Evolutionary conservation across 2,888 invertebrate species (phyloP).

Genomic region (Alcis repandata): DNA sequence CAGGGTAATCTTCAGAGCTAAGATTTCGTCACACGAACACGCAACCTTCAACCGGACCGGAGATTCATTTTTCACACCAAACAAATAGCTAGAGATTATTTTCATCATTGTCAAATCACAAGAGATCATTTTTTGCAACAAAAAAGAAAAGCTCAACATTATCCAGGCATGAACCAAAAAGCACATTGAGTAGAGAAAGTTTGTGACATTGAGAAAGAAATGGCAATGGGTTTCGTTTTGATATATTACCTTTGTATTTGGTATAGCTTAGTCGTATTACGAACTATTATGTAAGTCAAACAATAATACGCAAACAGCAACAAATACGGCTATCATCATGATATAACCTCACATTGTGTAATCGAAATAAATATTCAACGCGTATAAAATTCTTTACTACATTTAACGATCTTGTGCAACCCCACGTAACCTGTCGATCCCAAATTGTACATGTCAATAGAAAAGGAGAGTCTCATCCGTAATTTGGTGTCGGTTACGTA

Average conservation of each 20-base stretch:
- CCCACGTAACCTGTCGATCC: slow-evolving; percentile 52
- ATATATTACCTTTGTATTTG: neutral
- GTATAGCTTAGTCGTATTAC: neutral
- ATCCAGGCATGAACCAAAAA: too few relatives aligned
- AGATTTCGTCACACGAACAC: slow-evolving; percentile 18
- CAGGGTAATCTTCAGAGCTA: slow-evolving; percentile 16
- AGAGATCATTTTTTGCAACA: neutral
- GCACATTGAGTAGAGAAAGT: neutral
- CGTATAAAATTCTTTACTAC: slow-evolving; percentile 21
- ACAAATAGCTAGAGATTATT: too few relatives aligned
- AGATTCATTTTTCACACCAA: too few relatives aligned
- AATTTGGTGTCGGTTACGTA: slow-evolving; percentile 70
- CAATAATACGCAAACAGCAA: neutral
- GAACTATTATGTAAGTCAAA: neutral
- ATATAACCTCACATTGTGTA: slow-evolving; percentile 23
- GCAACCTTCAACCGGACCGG: slow-evolving; percentile 5
- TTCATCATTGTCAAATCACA: too few relatives aligned
- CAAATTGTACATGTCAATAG: slow-evolving; percentile 67
- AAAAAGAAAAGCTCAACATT: neutral
- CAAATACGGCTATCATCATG: slow-evolving; percentile 12
- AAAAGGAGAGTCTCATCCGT: slow-evolving; percentile 75
- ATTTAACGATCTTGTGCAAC: slow-evolving; percentile 48
- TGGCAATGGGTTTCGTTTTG: neutral
- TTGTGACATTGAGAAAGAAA: neutral
- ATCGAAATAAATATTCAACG: slow-evolving; percentile 37